Evolutionary conservation across 2,113 vertebrate genomes (phyloP).

Genomic region (Manacus vitellinus): DNA sequence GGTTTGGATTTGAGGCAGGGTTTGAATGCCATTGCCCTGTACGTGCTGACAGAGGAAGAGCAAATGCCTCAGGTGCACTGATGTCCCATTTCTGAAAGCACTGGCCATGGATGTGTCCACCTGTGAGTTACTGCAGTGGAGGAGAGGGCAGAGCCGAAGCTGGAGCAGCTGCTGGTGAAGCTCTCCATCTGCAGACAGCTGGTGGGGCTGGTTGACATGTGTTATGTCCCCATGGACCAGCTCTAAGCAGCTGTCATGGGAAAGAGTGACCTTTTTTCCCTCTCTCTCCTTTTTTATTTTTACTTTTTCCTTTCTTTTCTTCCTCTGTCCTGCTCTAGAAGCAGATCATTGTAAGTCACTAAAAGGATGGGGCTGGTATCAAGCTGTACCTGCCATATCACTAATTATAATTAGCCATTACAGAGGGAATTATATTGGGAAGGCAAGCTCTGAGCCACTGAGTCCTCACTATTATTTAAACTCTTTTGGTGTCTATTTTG

Average conservation of each 20-base stretch:
- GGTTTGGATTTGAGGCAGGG: neutral
- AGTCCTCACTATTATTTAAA: conserved; percentile 24
- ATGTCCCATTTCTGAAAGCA: neutral
- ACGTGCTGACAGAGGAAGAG: neutral
- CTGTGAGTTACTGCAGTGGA: neutral
- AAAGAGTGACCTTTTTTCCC: neutral
- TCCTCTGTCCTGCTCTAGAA: neutral
- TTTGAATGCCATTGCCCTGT: neutral
- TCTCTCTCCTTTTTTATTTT: neutral
- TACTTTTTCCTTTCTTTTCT: neutral
- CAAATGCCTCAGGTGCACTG: neutral
- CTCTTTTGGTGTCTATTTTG: conserved; percentile 18
- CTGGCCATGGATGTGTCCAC: neutral
- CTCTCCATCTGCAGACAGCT: neutral
- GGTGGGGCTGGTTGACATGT: neutral
- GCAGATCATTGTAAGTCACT: neutral
- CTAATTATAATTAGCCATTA: conserved; percentile 1
- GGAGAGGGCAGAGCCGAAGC: neutral
- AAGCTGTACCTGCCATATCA: neutral
- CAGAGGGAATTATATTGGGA: neutral
- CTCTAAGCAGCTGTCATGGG: neutral
- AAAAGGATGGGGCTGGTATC: neutral
- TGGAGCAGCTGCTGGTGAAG: neutral
- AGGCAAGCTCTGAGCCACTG: neutral
- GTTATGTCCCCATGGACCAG: neutral